Evolutionary conservation across 2,797 vertebrate species (phyloP).

Genomic region (Pyrocephalus nanus): DNA sequence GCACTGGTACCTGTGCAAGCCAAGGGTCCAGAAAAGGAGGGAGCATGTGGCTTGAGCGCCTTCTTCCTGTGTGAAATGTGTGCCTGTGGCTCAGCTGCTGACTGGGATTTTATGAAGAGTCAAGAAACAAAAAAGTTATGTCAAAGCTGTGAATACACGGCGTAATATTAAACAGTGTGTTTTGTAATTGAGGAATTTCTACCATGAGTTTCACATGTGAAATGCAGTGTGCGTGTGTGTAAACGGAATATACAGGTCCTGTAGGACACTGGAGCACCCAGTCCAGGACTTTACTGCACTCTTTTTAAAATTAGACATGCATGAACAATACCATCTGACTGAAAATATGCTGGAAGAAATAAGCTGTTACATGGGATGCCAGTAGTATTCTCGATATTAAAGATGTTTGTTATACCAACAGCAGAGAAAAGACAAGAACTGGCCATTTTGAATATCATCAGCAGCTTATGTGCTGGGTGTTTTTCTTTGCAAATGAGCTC

Average conservation of each 20-base stretch:
- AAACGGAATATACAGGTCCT: background rate
- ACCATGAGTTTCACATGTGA: background rate
- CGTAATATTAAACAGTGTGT: background rate
- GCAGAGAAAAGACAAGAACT: background rate
- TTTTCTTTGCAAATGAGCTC: background rate
- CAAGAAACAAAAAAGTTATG: background rate
- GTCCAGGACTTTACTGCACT: background rate
- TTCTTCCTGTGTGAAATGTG: background rate
- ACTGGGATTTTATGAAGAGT: background rate
- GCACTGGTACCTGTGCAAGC: constrained; percentile 68
- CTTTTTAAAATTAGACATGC: background rate
- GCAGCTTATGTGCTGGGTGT: background rate
- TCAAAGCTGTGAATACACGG: background rate
- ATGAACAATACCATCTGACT: background rate
- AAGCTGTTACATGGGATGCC: background rate
- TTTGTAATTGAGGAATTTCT: background rate
- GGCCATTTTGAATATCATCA: background rate
- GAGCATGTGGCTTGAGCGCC: background rate
- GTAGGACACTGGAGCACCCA: background rate
- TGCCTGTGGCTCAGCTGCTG: background rate
- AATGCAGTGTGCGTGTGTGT: background rate
- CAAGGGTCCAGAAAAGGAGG: background rate
- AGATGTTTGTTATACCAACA: background rate
- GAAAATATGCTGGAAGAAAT: background rate
- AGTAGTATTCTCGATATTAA: background rate